Percentiles rank a stretch among this genome's conserved stretches.
These are phyloP conservation scores for Synchiropus splendidus DNA, from an alignment of 2,113 vertebrate genomes.

Conservation along the genomic window DNA sequence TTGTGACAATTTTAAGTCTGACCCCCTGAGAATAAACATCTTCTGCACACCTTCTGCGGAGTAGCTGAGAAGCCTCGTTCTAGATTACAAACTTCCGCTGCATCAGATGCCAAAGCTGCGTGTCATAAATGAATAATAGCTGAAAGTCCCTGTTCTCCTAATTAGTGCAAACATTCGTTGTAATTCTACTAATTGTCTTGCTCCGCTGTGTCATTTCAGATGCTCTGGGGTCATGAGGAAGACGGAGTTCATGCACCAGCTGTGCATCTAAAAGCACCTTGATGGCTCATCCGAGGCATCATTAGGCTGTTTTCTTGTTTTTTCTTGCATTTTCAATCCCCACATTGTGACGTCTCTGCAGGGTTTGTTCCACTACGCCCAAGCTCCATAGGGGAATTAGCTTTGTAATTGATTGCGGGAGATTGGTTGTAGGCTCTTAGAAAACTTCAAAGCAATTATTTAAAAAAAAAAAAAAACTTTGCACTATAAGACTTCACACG, in stretches of 20 bases:
- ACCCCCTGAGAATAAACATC: no score
- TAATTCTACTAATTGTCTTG: conserved; percentile 51
- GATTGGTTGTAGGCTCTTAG: neutral
- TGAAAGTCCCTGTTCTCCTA: conserved; percentile 34
- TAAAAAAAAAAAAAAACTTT: no score
- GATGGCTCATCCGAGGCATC: conserved; percentile 45
- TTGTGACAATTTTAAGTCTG: no score
- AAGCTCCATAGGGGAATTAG: conserved; percentile 9
- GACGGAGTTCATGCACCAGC: conserved; percentile 22
- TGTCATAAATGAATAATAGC: conserved; percentile 22
- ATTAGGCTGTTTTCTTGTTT: conserved; percentile 31
- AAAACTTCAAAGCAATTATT: no score
- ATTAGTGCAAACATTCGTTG: conserved; percentile 44
- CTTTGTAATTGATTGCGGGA: neutral
- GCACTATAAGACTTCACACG: neutral
- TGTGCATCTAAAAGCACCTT: conserved; percentile 35
- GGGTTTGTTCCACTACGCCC: conserved; percentile 13
- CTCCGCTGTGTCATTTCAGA: conserved; percentile 40
- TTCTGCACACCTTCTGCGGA: no score
- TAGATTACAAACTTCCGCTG: neutral
- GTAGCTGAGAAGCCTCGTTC: no score
- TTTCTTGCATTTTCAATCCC: conserved; percentile 29
- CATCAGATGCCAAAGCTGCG: conserved; percentile 1
- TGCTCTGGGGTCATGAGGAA: conserved; percentile 26
- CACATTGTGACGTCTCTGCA: conserved; percentile 4